Percentiles rank a stretch among this genome's conserved stretches.
phyloP scores from a whole-genome alignment of 2,797 vertebrate species.

The Enteromius viviparus region DNA sequence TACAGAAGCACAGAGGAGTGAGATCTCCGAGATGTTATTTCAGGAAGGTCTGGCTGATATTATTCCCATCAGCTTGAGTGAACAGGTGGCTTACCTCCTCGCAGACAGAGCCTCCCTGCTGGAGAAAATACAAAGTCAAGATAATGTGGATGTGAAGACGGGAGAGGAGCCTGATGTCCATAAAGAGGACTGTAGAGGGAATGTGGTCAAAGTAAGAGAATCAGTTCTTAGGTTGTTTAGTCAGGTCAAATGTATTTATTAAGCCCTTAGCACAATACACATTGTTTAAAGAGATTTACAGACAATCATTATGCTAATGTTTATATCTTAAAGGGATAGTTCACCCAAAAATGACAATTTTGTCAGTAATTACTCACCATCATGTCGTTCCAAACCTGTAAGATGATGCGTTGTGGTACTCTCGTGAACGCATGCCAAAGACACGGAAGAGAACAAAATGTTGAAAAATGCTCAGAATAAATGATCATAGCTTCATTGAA shows the following conservation, averaged over 20 bases:
- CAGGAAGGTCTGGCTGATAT: constrained; percentile 82
- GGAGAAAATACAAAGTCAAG: constrained; percentile 66
- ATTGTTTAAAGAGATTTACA: neutral
- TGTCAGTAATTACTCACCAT: neutral
- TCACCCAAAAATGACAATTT: neutral
- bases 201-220: constrained; percentile 65
- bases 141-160: constrained; percentile 55
- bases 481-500: too few species aligned
- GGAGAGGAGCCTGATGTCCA: constrained; percentile 23
- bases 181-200: constrained; percentile 54
- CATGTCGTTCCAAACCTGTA: too few species aligned
- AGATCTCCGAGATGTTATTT: constrained; percentile 84
- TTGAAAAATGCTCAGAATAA: too few species aligned
- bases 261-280: neutral
- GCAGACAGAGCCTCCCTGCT: constrained; percentile 80
- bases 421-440: too few species aligned
- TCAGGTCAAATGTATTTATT: neutral
- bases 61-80: constrained; percentile 78
- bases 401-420: too few species aligned
- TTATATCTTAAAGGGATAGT: neutral
- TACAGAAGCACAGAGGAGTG: constrained; percentile 82
- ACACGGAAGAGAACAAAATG: too few species aligned
- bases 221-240: neutral
- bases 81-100: constrained; percentile 84
- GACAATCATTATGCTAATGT: neutral